phyloP scores from a whole-genome alignment of 2,888 invertebrate genomes.

The Scotopteryx bipunctaria region DNA sequence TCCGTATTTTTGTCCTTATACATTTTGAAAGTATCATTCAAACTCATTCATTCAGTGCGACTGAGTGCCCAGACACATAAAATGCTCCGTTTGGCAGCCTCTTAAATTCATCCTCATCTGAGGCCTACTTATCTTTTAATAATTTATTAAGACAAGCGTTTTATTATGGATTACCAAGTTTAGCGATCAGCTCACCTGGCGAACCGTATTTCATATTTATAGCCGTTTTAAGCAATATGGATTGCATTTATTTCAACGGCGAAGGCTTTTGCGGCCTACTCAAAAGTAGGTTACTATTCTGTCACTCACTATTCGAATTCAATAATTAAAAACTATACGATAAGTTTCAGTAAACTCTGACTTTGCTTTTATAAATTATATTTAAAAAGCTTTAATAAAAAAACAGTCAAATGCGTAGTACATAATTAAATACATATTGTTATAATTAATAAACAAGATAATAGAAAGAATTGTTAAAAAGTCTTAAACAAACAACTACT shows the following conservation, averaged over 20 bases:
- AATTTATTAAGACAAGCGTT: conserved; percentile 48
- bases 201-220: conserved; percentile 33
- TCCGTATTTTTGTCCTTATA: not conserved
- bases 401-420: too few relatives aligned
- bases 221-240: conserved; percentile 32
- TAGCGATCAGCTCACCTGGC: conserved; percentile 40
- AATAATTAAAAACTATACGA: too few relatives aligned
- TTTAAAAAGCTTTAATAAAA: too few relatives aligned
- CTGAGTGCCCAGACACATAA: conserved; percentile 17
- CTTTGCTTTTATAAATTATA: too few relatives aligned
- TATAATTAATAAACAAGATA: too few relatives aligned
- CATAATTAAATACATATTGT: too few relatives aligned
- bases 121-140: conserved; percentile 32
- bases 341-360: too few relatives aligned
- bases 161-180: conserved; percentile 47
- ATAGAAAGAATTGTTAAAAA: too few relatives aligned
- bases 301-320: not conserved
- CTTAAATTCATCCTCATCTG: conserved; percentile 32
- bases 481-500: conserved; percentile 9
- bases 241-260: conserved; percentile 27
- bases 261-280: not conserved
- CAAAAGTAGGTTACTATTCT: not conserved
- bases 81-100: conserved; percentile 22
- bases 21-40: not conserved
- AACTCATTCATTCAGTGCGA: conserved; percentile 11